These are phyloP conservation scores for Parus major DNA, from an alignment of 2,113 vertebrate genomes.

Conservation along the genomic window DNA sequence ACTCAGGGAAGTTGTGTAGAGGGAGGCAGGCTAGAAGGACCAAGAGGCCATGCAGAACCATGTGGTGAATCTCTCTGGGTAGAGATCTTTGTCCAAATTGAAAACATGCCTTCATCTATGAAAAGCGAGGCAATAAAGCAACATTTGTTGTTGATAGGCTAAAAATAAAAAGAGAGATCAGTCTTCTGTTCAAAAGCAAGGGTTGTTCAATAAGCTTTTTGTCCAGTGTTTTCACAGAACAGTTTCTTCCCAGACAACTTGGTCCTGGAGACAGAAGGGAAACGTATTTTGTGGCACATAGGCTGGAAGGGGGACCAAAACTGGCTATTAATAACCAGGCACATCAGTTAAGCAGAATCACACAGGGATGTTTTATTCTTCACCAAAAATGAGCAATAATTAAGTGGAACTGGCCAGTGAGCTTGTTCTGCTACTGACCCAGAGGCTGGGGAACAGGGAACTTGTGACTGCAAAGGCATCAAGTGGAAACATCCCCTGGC, in stretches of 20 bases:
- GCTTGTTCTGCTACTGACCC: background rate
- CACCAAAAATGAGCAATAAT: background rate
- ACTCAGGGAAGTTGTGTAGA: background rate
- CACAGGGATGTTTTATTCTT: background rate
- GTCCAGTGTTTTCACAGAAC: background rate
- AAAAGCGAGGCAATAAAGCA: constrained; percentile 14
- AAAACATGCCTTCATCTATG: background rate
- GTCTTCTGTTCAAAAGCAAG: background rate
- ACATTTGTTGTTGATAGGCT: background rate
- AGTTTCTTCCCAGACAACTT: background rate
- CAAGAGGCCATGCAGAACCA: background rate
- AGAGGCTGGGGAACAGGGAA: background rate
- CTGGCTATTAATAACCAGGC: background rate
- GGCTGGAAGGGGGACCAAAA: background rate
- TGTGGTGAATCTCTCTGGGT: background rate
- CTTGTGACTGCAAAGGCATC: constrained; percentile 33
- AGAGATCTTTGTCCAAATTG: background rate
- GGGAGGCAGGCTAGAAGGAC: background rate
- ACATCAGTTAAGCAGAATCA: constrained; percentile 10
- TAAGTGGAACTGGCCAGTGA: background rate
- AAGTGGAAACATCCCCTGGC: background rate
- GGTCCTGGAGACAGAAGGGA: background rate
- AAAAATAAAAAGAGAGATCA: constrained; percentile 33
- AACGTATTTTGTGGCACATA: background rate
- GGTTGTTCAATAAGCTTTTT: constrained; percentile 34